Base-by-base conservation (phyloP, 2,113 vertebrate genomes). In the Peromyscus californicus region DNA sequence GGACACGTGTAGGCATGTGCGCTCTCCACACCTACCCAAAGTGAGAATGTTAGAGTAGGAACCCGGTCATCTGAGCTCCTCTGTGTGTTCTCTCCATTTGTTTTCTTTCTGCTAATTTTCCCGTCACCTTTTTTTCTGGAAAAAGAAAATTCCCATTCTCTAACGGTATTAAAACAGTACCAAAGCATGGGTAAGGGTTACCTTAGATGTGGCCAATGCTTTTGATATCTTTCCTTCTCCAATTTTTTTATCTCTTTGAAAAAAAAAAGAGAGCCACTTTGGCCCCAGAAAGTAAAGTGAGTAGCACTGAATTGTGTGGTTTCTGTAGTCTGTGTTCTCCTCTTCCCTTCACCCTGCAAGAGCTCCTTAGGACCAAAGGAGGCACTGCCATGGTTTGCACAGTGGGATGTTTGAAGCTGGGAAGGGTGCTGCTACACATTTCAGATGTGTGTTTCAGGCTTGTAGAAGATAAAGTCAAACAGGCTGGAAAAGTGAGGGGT, bases 171-270 rank as follows among this genome's bases (percentile, higher is more conserved):
- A 83, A 95, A 88, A 76, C 57, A 84, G 17, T 39, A 95, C 63
- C 42, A 9, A 59, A 7, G 69, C 94, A 90, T 86, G 24, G 75
- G 12, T 29, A 10, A 69, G 48, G 26, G 72, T 39, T 39, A 79
- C 29, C 21, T 78, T 7, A 45, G 69, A 54, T 83, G 10, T 45
- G 26, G 0, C n/a, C 67, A 31, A 0, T 69, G 48, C 65, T 76
- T 95, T 78, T 48, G 86, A 31, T 9, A 36, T 22, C 70, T 89
- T 42, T 76, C 16, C 45, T 26, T 75, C 59, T 54, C 1, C 1
- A n/a, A 10, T 72, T 70, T 91, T 80, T 88, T 72, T 11, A 31
- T 75, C 61, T 96, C 36, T 90, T 9, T 69, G 69, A 69, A 95
- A 89, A 48, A 65, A 24, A 45, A 90, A 72, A 88, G 42, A 57